A percentile compares a stretch with the other conserved stretches of the same genome.
Evolutionary conservation across 2,113 vertebrate genomes (phyloP).

Genomic region (Falcunculus frontatus): DNA sequence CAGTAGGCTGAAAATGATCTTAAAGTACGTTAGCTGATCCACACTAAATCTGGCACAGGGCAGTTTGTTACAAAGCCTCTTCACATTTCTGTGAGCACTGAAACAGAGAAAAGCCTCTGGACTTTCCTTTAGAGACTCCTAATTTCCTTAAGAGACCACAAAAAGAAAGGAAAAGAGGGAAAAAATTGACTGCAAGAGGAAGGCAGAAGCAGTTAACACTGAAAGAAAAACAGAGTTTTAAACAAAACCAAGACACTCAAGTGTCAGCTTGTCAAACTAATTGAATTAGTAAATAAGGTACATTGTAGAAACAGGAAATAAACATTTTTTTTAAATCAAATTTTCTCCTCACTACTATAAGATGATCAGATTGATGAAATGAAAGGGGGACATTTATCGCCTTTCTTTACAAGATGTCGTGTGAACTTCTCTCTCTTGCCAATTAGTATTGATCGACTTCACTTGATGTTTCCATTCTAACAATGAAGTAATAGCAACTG

Average conservation of each 20-base stretch:
- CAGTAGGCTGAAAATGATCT: neutral
- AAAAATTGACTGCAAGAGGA: neutral
- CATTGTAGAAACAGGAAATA: neutral
- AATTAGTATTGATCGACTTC: slow-evolving; percentile 15
- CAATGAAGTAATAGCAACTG: neutral
- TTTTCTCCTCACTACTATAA: neutral
- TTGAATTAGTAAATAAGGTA: neutral
- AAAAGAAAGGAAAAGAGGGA: neutral
- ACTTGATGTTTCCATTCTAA: neutral
- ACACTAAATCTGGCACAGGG: neutral
- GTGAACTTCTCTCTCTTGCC: neutral
- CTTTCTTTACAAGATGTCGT: neutral
- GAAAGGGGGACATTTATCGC: neutral
- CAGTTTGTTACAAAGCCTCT: neutral
- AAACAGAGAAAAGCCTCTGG: neutral
- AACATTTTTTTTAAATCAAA: neutral
- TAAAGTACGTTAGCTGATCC: neutral
- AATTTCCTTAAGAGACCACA: neutral
- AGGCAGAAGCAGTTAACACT: neutral
- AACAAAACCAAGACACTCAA: neutral
- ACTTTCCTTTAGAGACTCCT: neutral
- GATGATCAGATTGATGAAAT: slow-evolving; percentile 18
- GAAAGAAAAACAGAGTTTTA: neutral
- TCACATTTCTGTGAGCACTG: neutral
- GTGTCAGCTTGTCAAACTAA: neutral